phyloP scores from a whole-genome alignment of 2,797 vertebrate genomes.

The Urocyon cinereoargenteus region DNA sequence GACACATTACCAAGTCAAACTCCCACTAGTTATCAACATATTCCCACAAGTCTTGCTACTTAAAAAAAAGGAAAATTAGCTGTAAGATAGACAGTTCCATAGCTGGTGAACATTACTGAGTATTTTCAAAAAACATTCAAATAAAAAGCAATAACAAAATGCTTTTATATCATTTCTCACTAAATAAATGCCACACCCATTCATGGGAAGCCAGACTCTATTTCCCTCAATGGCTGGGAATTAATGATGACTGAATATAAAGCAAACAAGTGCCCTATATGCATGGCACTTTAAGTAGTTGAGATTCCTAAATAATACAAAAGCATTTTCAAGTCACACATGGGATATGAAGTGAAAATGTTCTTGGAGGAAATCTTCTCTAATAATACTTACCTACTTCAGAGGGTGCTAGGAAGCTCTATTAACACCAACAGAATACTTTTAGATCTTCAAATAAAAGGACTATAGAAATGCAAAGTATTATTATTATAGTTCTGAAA shows the following conservation, averaged over 20 bases:
- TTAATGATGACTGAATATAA: slow-evolving; percentile 33
- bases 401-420: slow-evolving; percentile 76
- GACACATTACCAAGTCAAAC: neutral
- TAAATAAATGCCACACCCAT: slow-evolving; percentile 41
- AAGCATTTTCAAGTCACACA: slow-evolving; percentile 75
- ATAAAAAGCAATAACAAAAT: slow-evolving; percentile 3
- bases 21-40: neutral
- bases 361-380: slow-evolving; percentile 72
- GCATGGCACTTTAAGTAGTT: slow-evolving; percentile 52
- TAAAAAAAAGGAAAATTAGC: slow-evolving; percentile 48
- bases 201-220: slow-evolving; percentile 28
- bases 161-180: slow-evolving; percentile 66
- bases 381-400: slow-evolving; percentile 79
- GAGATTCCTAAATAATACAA: slow-evolving; percentile 70
- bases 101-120: slow-evolving; percentile 52
- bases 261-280: neutral
- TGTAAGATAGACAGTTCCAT: neutral
- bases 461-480: slow-evolving; percentile 80
- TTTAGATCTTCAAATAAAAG: slow-evolving; percentile 81
- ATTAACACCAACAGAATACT: slow-evolving; percentile 79
- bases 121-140: slow-evolving; percentile 66
- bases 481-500: slow-evolving; percentile 79
- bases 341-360: slow-evolving; percentile 68
- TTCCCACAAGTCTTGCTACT: neutral
- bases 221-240: neutral